A percentile compares a stretch with the other conserved stretches of the same genome.
These are phyloP conservation scores for Lamprotornis superbus DNA, from an alignment of 2,113 vertebrate species.

Conservation along the genomic window DNA sequence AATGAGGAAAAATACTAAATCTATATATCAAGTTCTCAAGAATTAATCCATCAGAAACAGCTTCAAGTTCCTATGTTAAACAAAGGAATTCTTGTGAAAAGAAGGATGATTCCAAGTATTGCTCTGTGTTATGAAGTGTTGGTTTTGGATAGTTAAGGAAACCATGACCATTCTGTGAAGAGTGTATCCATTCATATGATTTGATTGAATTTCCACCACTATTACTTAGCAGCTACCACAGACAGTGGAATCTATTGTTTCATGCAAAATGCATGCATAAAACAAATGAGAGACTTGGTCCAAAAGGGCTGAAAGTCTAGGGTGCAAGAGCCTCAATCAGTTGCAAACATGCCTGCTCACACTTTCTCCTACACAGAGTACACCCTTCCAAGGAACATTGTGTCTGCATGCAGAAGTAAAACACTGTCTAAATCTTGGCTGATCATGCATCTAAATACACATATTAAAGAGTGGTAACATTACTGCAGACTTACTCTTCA, in stretches of 20 bases:
- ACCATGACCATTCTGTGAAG: not conserved
- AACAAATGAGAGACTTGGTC: not conserved
- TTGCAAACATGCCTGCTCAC: not conserved
- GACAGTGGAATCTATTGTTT: not conserved
- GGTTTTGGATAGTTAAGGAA: conserved; percentile 14
- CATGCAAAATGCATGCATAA: not conserved
- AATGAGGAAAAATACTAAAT: not conserved
- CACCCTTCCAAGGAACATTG: not conserved
- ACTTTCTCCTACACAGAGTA: not conserved
- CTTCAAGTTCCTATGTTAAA: not conserved
- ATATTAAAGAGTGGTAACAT: not conserved
- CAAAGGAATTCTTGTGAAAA: not conserved
- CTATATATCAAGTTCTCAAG: not conserved
- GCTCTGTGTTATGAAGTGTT: not conserved
- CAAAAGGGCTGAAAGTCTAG: not conserved
- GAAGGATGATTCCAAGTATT: not conserved
- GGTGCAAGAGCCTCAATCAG: not conserved
- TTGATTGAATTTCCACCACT: not conserved
- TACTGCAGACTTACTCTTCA: not conserved
- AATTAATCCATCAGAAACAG: not conserved
- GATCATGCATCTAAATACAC: not conserved
- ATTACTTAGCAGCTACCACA: not conserved
- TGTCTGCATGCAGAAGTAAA: not conserved
- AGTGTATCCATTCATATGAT: not conserved
- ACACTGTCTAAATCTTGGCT: not conserved